These are phyloP conservation scores for Crypturellus undulatus DNA, from an alignment of 2,113 vertebrate species.

Conservation along the genomic window DNA sequence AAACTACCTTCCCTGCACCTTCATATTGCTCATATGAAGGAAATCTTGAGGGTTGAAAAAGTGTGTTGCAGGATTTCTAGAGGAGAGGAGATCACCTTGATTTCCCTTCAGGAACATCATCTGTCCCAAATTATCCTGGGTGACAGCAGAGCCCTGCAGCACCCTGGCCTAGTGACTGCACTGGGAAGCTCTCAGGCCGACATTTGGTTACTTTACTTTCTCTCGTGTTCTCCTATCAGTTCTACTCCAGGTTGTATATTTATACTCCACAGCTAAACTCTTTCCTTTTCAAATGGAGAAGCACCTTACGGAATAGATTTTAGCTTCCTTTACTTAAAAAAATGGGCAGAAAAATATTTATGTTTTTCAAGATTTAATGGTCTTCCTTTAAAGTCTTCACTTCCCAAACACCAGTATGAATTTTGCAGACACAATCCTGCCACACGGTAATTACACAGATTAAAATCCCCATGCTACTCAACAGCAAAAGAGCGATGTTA, in stretches of 20 bases:
- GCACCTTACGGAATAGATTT: neutral
- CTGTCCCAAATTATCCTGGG: fast-evolving
- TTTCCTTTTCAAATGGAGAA: neutral
- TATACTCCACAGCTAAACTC: neutral
- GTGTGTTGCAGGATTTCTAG: fast-evolving
- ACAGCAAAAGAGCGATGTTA: neutral
- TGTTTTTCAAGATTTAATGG: neutral
- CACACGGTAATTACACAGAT: neutral
- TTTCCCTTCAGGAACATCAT: neutral
- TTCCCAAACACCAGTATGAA: neutral
- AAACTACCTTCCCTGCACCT: neutral
- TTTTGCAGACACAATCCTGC: neutral
- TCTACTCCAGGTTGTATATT: neutral
- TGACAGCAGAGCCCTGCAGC: neutral
- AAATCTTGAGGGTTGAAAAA: neutral
- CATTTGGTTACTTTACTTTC: fast-evolving
- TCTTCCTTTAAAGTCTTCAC: neutral
- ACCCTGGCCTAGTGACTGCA: neutral
- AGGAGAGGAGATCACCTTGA: neutral
- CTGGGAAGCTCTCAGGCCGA: neutral
- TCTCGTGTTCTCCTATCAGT: neutral
- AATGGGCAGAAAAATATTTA: neutral
- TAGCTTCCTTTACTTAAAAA: neutral
- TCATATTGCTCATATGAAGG: neutral
- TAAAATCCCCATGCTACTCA: neutral